Base-by-base conservation (phyloP, 2,797 vertebrate genomes). In the Enteromius unitaeniatus region DNA sequence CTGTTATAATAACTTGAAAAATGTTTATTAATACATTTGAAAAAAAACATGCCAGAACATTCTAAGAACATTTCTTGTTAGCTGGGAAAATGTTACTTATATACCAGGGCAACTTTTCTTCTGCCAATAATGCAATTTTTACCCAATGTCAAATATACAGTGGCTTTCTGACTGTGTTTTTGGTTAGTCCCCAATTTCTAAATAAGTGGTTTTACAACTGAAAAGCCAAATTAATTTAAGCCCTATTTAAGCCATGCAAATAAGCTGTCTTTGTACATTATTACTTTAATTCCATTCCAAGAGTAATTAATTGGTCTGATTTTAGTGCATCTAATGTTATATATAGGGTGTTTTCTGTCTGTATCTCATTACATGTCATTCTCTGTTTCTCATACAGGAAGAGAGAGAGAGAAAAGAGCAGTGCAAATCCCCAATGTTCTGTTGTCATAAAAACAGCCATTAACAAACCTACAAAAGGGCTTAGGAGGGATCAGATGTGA, bases 401-500 rank as follows among this genome's bases (percentile, higher is more conserved):
- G 45, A 77, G 79, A 10, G 79, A 77, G 67, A 84, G 28, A 70
- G 37, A 82, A 58, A 60, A 85, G 76, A 87, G 49, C 64, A 67
- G 58, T 53, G 70, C 17, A 87, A 87, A 91, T 89, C 81, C 84
- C 78, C 67, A 77, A 76, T 87, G 83, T 87, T 83, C 70, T 87
- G 79, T 86, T 88, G 62, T 74, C 79, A 51, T 78, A 72, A 34
- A 77, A 88, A 84, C 62, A 87, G 79, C 79, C 84, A 88, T 91
- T 91, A 90, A 89, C 78, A 85, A 85, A 89, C 75, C 69, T 60
- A 84, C 88, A 67, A 87, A 90, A 89, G 78, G 85, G 82, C 84
- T 89, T 84, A 91, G 88, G 85, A 47, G 60, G 85, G 87, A 89
- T 85, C 84, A 88, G 81, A 88, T 87, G 82, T 87, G 86, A 86